Base-by-base conservation (phyloP, 1,140 invertebrate species). In the Scylla paramamosain region DNA sequence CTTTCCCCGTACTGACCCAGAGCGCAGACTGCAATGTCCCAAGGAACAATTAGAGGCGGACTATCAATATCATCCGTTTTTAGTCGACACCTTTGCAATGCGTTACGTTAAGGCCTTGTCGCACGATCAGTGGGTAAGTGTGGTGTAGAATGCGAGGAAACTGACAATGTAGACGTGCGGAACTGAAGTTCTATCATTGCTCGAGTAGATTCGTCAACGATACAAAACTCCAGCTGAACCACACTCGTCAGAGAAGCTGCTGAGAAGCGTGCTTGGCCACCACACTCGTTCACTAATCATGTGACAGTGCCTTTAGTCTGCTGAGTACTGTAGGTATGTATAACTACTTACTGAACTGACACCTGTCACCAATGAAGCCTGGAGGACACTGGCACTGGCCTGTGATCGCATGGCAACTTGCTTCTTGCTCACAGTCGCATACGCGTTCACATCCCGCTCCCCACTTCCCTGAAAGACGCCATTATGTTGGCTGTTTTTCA, bases 311-410 rank as follows among this genome's bases (percentile, higher is more conserved):
- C 39, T 39, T 39, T 39, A 39, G 1, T 39, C 39, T 39, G 39
- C 39, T 39, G 39, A 39, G 39, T 39, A 39, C 39, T 39, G 39
- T 39, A 39, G 39, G 39, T 39, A 39, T 39, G 39, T 39, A 39
- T 39, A 6, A 39, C 6, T 28, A 95, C 94, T 95, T 67, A 95
- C 94, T 90, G 96, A 97, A 96, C 92, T 97, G 97, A 96, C 97
- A 97, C 32, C 96, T 96, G 6, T 96, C 96, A 16, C 97, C 97
- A n/a, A 96, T 96, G 67, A 97, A 96, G 16, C 97, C 97, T 0
- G 97, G 96, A 95, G 98, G 97, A 97, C 99, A 99, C 95, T 98
- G 97, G 96, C 99, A 99, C 95, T 97, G 97, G 52, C 98, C 98
- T 96, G 98, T 97, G 52, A 97, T 96, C 46, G 96, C 96, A 96